Conservation (phyloP, 2,888 invertebrate species). For the Thera obeliscata region DNA sequence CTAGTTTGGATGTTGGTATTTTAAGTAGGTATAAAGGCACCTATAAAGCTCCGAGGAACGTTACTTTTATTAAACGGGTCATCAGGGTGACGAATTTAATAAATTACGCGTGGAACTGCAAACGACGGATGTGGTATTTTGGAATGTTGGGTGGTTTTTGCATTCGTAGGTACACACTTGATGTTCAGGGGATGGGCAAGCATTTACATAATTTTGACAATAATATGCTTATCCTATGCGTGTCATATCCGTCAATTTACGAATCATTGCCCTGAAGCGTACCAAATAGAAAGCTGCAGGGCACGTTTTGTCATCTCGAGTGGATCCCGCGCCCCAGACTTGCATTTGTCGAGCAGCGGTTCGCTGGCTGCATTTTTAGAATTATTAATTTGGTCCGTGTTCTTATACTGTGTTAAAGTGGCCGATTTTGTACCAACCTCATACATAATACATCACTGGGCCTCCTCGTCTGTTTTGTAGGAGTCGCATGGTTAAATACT, state of each 20-base stretch:
- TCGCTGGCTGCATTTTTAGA: constrained; percentile 78
- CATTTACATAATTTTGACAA: constrained; percentile 6
- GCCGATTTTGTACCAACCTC: constrained; percentile 72
- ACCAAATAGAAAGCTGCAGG: constrained; percentile 52
- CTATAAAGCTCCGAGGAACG: constrained; percentile 29
- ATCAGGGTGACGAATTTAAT: constrained; percentile 32
- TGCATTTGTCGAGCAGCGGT: constrained; percentile 64
- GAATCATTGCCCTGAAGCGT: constrained; percentile 43
- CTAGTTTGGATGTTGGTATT: constrained; percentile 37
- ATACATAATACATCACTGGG: constrained; percentile 77
- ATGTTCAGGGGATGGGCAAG: background rate
- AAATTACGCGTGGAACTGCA: constrained; percentile 17
- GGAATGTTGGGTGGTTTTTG: constrained; percentile 16
- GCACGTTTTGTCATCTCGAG: constrained; percentile 60
- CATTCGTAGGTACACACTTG: constrained; percentile 3
- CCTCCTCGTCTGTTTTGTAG: constrained; percentile 63
- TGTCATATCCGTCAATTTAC: constrained; percentile 28
- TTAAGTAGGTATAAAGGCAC: constrained; percentile 35
- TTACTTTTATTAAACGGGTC: constrained; percentile 33
- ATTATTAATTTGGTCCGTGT: constrained; percentile 80
- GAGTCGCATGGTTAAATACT: constrained; percentile 51
- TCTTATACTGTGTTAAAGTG: constrained; percentile 77
- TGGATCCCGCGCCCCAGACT: constrained; percentile 49
- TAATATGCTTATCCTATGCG: constrained; percentile 24
- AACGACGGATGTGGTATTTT: constrained; percentile 11